Evolutionary conservation across 2,113 vertebrate species (phyloP).

Genomic region (Lepus europaeus): DNA sequence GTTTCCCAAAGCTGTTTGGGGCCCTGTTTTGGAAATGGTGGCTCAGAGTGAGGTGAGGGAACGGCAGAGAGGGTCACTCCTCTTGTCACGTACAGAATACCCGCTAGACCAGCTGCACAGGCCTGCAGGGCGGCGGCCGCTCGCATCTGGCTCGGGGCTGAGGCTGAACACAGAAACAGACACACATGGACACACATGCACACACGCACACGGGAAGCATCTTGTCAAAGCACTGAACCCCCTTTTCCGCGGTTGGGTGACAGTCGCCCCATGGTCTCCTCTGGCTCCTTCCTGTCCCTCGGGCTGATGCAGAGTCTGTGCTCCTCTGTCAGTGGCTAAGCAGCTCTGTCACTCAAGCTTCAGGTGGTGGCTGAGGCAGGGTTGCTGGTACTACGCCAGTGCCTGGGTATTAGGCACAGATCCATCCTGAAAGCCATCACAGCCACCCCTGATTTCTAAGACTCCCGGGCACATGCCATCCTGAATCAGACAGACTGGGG

Average conservation of each 20-base stretch:
- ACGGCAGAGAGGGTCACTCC: background rate
- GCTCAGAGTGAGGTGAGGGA: background rate
- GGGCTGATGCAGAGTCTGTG: background rate
- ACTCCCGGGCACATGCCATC: background rate
- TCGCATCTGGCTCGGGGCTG: background rate
- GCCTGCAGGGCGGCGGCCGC: background rate
- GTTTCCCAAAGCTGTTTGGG: background rate
- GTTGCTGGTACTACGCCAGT: no score
- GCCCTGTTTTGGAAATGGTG: background rate
- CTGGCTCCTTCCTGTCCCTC: background rate
- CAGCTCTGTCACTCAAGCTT: background rate
- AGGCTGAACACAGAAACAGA: background rate
- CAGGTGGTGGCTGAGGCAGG: no score
- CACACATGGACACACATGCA: background rate
- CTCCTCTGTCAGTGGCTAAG: background rate
- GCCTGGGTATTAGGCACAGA: background rate
- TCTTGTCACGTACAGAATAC: constrained; percentile 29
- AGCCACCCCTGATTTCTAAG: background rate
- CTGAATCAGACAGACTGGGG: background rate
- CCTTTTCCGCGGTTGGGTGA: background rate
- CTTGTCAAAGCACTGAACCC: background rate
- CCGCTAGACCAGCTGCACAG: background rate
- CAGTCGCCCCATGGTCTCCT: background rate
- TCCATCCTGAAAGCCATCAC: background rate
- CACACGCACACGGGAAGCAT: constrained; percentile 21